These are phyloP conservation scores for Acyrthosiphon pisum DNA, from an alignment of 1,140 invertebrate species.

Conservation along the genomic window DNA sequence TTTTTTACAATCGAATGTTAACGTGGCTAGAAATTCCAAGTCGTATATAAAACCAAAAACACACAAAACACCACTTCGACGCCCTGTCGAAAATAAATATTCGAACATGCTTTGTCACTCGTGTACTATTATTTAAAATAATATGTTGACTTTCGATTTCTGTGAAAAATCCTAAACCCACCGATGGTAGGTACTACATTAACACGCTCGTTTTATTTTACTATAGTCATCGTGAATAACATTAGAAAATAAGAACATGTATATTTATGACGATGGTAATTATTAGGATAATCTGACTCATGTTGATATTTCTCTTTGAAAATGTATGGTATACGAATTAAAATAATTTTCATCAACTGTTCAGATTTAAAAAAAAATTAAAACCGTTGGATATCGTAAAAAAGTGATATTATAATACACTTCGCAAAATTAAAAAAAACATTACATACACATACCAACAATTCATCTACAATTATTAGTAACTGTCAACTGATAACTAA, in stretches of 20 bases:
- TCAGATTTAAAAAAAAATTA: no score
- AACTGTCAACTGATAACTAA: background rate
- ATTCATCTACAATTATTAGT: background rate
- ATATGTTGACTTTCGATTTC: conserved; percentile 52
- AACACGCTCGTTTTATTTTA: conserved; percentile 22
- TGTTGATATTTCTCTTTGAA: background rate
- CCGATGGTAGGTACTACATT: background rate
- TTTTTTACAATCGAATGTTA: background rate
- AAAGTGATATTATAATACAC: no score
- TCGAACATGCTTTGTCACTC: conserved; percentile 42
- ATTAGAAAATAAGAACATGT: conserved; percentile 24
- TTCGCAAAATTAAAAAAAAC: background rate
- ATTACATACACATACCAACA: background rate
- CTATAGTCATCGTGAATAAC: conserved; percentile 50
- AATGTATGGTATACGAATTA: background rate
- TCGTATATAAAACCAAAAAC: conserved; percentile 19
- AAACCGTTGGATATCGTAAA: no score
- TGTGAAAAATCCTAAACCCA: conserved; percentile 20
- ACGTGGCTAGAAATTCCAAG: background rate
- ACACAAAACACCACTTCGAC: conserved; percentile 18
- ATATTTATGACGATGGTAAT: conserved; percentile 39
- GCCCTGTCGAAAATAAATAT: conserved; percentile 29
- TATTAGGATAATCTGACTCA: conserved; percentile 9
- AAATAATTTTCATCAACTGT: background rate
- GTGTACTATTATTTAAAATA: conserved; percentile 39